Percentiles rank a stretch among this genome's conserved stretches.
Evolutionary conservation across 2,113 vertebrate genomes (phyloP).

Genomic region (Archocentrus centrarchus): DNA sequence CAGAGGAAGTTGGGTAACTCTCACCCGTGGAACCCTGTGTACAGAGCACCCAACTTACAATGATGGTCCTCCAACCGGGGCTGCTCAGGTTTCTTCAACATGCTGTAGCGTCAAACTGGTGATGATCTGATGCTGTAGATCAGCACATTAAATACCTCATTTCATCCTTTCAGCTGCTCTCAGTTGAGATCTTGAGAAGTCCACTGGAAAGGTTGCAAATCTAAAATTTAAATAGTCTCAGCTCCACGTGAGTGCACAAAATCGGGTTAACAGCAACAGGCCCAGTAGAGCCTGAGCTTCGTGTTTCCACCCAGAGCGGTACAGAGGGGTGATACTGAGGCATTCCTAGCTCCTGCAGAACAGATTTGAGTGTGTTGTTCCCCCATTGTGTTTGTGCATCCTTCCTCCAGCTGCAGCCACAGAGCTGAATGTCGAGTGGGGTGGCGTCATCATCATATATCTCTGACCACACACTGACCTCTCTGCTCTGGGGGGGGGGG

Average conservation of each 20-base stretch:
- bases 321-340: slow-evolving; percentile 16
- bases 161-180: slow-evolving; percentile 20
- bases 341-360: slow-evolving; percentile 13
- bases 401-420: slow-evolving; percentile 28
- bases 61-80: slow-evolving; percentile 40
- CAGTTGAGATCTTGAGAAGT: slow-evolving; percentile 8
- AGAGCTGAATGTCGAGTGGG: slow-evolving; percentile 17
- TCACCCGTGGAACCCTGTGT: slow-evolving; percentile 44
- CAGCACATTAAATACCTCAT: slow-evolving; percentile 62
- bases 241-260: slow-evolving; percentile 40
- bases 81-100: slow-evolving; percentile 43
- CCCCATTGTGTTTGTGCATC: slow-evolving; percentile 17
- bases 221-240: slow-evolving; percentile 4
- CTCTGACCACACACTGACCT: slow-evolving; percentile 57
- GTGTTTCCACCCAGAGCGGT: slow-evolving; percentile 1
- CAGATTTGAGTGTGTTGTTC: slow-evolving; percentile 10
- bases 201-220: slow-evolving; percentile 2
- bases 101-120: slow-evolving; percentile 48
- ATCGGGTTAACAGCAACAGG: background rate
- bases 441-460: slow-evolving; percentile 13
- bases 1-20: slow-evolving; percentile 60
- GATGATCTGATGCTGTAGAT: slow-evolving; percentile 67
- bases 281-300: slow-evolving; percentile 13
- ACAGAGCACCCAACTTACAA: slow-evolving; percentile 39
- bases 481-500: slow-evolving; percentile 54